phyloP scores from a whole-genome alignment of 2,888 invertebrate species.

The Scaptomyza reducta region DNA sequence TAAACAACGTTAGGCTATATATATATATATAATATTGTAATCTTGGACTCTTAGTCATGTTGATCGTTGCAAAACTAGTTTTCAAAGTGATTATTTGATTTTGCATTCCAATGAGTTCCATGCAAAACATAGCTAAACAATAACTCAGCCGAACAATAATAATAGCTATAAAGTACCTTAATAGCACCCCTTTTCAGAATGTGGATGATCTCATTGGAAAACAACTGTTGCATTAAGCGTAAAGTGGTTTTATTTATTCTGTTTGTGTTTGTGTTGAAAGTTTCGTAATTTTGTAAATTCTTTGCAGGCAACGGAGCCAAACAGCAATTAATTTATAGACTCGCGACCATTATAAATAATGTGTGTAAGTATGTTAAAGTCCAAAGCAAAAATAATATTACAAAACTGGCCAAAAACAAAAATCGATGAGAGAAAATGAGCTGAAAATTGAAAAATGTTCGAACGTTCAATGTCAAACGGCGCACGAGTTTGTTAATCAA shows the following conservation, averaged over 20 bases:
- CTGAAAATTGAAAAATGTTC: conserved; percentile 42
- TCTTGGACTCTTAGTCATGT: conserved; percentile 31
- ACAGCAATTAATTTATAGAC: conserved; percentile 57
- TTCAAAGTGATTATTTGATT: conserved; percentile 28
- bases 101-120: conserved; percentile 43
- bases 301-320: conserved; percentile 44
- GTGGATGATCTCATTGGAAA: conserved; percentile 51
- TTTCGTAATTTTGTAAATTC: conserved; percentile 57
- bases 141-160: conserved; percentile 30
- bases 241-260: too few relatives aligned
- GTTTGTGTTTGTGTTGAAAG: neutral
- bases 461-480: conserved; percentile 69
- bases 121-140: conserved; percentile 45
- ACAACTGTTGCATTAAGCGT: conserved; percentile 23
- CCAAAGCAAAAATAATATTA: conserved; percentile 45
- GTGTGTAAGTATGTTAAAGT: conserved; percentile 25
- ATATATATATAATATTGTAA: conserved; percentile 3
- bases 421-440: conserved; percentile 68
- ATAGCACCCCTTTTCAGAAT: conserved; percentile 1
- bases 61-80: conserved; percentile 46
- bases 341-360: conserved; percentile 23
- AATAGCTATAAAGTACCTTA: conserved; percentile 25
- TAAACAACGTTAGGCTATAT: conserved; percentile 7
- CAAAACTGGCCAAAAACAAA: conserved; percentile 68
- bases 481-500: conserved; percentile 56